Base-by-base conservation (phyloP, 2,888 invertebrate genomes). In the Synanthedon tipuliformis region DNA sequence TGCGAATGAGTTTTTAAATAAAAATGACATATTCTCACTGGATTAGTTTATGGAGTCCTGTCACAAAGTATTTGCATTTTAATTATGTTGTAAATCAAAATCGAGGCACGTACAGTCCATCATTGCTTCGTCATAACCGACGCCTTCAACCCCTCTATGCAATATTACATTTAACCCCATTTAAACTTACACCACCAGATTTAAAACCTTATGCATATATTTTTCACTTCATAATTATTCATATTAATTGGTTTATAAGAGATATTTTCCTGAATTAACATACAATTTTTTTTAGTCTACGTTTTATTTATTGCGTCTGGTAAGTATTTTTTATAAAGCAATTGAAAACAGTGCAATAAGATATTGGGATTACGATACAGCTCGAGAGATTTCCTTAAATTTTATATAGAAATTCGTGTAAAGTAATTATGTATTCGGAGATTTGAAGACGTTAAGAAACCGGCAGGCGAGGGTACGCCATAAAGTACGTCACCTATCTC, bases 401-500 rank as follows among this genome's bases (percentile, higher is more conserved):
- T 34, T 34, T 34, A 34, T 34, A 45, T 45, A 12, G 45, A 45
- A 13, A 13, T 45, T 53, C 40, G 15, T 12, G 12, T 12, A 48
- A 48, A n/a, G 12, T 48, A 52, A 40, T 16, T 41, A 53, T 40
- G 51, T 55, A 57, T 59, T 56, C 56, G 48, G 57, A 56, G 58
- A 58, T 58, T 61, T 58, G 52, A 61, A 62, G 62, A 61, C 58
- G 56, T 55, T 54, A 65, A 62, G 61, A 64, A 59, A 56, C 57
- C 60, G 34, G 34, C 34, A 34, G 58, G 53, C 53, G 55, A 41
- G 68, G 71, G 69, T 72, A 69, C 68, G 74, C 71, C 65, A 76
- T 81, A 80, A 81, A 81, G 70, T 76, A 78, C 75, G 67, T 61
- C 72, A 72, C 73, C 67, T 78, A 77, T 78, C 76, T 75, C 64